Conservation (phyloP, 2,797 vertebrate species). For the Cyclopterus lumpus region DNA sequence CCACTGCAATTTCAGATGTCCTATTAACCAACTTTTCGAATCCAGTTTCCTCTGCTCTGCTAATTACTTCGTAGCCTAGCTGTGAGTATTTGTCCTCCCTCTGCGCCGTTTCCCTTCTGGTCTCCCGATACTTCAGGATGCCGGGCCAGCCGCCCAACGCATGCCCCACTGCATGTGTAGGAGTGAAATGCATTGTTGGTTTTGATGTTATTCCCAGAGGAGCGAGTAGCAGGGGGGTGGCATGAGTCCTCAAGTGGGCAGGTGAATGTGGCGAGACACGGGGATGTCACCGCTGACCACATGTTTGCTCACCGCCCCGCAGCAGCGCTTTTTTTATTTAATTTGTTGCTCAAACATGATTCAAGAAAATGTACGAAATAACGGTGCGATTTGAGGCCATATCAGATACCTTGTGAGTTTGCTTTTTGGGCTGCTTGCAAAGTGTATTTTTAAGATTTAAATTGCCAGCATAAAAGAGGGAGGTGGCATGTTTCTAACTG, state of each 20-base stretch:
- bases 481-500: conserved; percentile 55
- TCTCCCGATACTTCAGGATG: conserved; percentile 87
- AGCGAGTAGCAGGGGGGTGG: conserved; percentile 86
- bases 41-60: conserved; percentile 73
- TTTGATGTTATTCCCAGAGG: conserved; percentile 84
- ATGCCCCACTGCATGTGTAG: conserved; percentile 95
- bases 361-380: background rate
- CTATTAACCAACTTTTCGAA: conserved; percentile 67
- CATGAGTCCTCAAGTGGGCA: conserved; percentile 85
- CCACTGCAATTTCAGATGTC: conserved; percentile 12
- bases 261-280: conserved; percentile 57
- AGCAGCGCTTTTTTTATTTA: conserved; percentile 1
- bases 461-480: conserved; percentile 13
- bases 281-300: conserved; percentile 67
- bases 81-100: conserved; percentile 33
- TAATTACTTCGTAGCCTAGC: conserved; percentile 32
- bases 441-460: background rate
- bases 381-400: background rate
- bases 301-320: conserved; percentile 34
- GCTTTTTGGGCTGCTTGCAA: conserved; percentile 13
- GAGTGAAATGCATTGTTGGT: conserved; percentile 91
- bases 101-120: conserved; percentile 32
- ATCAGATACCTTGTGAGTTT: background rate
- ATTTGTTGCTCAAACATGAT: conserved; percentile 24
- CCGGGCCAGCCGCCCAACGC: conserved; percentile 89